Evolutionary conservation across 2,888 invertebrate genomes (phyloP).

Genomic region (Hydropsyche betteni): DNA sequence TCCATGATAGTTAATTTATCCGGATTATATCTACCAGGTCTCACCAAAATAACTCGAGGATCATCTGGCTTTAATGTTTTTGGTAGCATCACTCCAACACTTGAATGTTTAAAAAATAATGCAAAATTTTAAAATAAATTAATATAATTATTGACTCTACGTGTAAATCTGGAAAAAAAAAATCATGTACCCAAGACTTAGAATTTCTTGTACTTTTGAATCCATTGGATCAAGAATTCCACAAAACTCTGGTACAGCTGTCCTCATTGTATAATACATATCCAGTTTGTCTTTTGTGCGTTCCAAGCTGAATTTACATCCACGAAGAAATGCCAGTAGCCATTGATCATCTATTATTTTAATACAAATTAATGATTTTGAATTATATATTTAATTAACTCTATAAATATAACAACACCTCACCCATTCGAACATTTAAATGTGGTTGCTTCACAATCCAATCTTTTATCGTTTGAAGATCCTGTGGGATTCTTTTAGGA

Average conservation of each 20-base stretch:
- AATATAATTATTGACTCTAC: too few species aligned
- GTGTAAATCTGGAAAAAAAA: background rate
- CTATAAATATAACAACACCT: background rate
- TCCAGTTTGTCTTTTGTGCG: slow-evolving; percentile 71
- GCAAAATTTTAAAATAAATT: background rate
- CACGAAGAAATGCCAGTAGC: slow-evolving; percentile 69
- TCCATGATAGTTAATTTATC: slow-evolving; percentile 58
- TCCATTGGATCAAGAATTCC: slow-evolving; percentile 57
- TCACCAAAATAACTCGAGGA: slow-evolving; percentile 64
- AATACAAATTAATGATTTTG: background rate
- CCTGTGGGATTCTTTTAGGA: slow-evolving; percentile 60
- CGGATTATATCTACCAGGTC: slow-evolving; percentile 64
- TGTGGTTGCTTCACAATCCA: slow-evolving; percentile 63
- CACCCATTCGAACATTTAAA: slow-evolving; percentile 67
- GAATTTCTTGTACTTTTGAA: slow-evolving; percentile 54
- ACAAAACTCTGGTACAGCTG: slow-evolving; percentile 66
- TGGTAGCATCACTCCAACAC: slow-evolving; percentile 60
- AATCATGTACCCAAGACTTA: slow-evolving; percentile 58
- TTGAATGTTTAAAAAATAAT: slow-evolving; percentile 53
- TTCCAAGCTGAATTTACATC: slow-evolving; percentile 73
- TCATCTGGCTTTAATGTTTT: slow-evolving; percentile 56
- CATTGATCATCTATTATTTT: slow-evolving; percentile 68
- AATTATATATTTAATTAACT: background rate
- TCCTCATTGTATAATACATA: slow-evolving; percentile 65
- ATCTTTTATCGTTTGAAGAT: slow-evolving; percentile 60